Evolutionary conservation across 92 coral and sea anemone genomes (phyloP).

Genomic region (Actinernus sp.): DNA sequence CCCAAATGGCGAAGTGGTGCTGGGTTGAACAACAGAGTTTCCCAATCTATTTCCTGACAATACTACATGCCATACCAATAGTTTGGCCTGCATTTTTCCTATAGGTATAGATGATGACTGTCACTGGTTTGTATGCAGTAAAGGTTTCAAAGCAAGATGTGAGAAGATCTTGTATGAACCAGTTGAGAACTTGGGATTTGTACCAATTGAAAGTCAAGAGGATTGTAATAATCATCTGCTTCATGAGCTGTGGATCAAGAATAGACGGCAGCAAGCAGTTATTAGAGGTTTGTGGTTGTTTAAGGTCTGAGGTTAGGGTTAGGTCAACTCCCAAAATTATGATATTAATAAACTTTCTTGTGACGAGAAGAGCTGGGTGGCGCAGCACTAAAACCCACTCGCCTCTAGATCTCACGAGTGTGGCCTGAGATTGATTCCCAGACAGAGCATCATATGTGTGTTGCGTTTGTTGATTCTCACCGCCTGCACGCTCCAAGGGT

Average conservation of each 20-base stretch:
- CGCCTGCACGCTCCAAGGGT: too few species aligned
- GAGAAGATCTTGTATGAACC: constrained; percentile 53
- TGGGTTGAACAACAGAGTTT: too few species aligned
- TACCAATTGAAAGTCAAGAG: neutral
- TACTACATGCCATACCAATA: too few species aligned
- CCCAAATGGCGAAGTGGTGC: too few species aligned
- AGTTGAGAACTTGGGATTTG: constrained; percentile 61
- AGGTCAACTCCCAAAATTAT: neutral
- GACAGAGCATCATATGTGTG: too few species aligned
- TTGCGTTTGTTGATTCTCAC: too few species aligned
- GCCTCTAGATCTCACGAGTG: too few species aligned
- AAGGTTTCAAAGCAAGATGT: constrained; percentile 80
- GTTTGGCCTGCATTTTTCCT: neutral
- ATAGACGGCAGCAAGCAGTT: constrained; percentile 32
- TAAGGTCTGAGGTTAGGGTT: neutral
- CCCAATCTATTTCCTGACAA: too few species aligned
- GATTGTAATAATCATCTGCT: constrained; percentile 22
- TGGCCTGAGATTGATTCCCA: too few species aligned
- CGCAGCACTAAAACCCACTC: too few species aligned
- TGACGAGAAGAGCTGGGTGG: too few species aligned
- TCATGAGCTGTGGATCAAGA: constrained; percentile 57
- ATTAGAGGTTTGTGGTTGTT: constrained; percentile 51
- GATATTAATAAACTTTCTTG: too few species aligned
- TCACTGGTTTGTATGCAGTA: constrained; percentile 90
- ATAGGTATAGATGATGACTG: constrained; percentile 86